Evolutionary conservation across 2,797 vertebrate genomes (phyloP).

Genomic region (Capromys pilorides): DNA sequence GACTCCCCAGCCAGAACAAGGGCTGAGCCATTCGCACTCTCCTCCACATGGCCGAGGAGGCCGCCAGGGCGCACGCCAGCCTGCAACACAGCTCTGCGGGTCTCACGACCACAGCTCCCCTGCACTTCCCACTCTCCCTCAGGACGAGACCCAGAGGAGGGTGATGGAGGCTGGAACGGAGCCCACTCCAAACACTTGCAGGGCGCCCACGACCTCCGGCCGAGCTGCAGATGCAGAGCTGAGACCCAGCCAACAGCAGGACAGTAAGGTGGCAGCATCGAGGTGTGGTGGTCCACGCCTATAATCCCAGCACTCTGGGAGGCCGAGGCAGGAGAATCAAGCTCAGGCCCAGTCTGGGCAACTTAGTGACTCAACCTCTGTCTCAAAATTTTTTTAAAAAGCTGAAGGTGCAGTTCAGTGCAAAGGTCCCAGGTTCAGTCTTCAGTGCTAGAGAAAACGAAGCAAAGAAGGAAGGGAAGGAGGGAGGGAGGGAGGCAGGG

Average conservation of each 20-base stretch:
- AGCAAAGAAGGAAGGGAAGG: too few relatives aligned
- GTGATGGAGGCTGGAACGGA: accelerated
- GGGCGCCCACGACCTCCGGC: accelerated
- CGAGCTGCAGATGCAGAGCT: neutral
- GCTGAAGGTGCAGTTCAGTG: neutral
- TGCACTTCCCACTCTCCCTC: too few relatives aligned
- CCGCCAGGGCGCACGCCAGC: accelerated
- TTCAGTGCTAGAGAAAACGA: neutral
- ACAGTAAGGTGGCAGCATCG: accelerated
- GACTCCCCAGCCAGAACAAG: neutral
- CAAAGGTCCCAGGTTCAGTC: neutral
- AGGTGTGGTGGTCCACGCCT: neutral
- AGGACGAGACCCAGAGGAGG: too few relatives aligned
- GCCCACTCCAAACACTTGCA: neutral
- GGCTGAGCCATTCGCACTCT: accelerated
- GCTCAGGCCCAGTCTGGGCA: neutral
- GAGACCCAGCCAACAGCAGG: neutral
- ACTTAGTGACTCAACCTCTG: neutral
- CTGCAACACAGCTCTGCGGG: neutral
- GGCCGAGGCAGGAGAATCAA: neutral
- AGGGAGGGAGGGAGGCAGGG: too few relatives aligned
- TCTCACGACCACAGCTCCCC: neutral
- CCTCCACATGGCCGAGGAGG: accelerated
- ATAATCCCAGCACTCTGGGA: neutral
- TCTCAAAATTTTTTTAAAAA: neutral